These are phyloP conservation scores for Pelecanoides urinatrix DNA, from an alignment of 2,113 vertebrate genomes.

Conservation along the genomic window DNA sequence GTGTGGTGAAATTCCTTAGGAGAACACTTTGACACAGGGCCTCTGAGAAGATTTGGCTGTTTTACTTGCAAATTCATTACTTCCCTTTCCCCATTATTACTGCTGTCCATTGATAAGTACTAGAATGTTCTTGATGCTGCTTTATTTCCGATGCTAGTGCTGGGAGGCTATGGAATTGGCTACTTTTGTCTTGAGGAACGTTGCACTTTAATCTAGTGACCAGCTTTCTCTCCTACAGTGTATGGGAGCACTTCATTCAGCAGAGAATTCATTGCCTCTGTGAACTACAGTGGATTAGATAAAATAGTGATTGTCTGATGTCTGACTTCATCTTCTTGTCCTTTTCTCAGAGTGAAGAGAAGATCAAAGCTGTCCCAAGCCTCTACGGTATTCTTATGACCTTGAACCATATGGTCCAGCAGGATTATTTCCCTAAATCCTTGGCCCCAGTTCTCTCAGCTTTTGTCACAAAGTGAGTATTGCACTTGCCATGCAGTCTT, in stretches of 20 bases:
- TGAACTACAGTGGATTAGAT: neutral
- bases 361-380: slow-evolving; percentile 84
- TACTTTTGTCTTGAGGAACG: neutral
- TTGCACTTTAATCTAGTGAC: neutral
- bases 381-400: slow-evolving; percentile 88
- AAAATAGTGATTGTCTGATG: neutral
- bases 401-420: slow-evolving; percentile 89
- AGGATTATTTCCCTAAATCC: slow-evolving; percentile 92
- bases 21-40: neutral
- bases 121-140: neutral
- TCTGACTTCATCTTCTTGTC: neutral
- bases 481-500: neutral
- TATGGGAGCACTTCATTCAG: neutral
- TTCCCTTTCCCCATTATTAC: neutral
- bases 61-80: neutral
- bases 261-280: neutral
- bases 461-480: slow-evolving; percentile 92
- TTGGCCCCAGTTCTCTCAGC: slow-evolving; percentile 83
- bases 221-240: neutral
- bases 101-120: neutral
- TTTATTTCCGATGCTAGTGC: neutral
- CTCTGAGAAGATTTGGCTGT: neutral
- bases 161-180: neutral
- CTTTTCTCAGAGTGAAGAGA: slow-evolving; percentile 88
- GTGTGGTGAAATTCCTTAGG: neutral